Evolutionary conservation across 2,113 vertebrate species (phyloP).

Genomic region (Gymnobelideus leadbeateri): DNA sequence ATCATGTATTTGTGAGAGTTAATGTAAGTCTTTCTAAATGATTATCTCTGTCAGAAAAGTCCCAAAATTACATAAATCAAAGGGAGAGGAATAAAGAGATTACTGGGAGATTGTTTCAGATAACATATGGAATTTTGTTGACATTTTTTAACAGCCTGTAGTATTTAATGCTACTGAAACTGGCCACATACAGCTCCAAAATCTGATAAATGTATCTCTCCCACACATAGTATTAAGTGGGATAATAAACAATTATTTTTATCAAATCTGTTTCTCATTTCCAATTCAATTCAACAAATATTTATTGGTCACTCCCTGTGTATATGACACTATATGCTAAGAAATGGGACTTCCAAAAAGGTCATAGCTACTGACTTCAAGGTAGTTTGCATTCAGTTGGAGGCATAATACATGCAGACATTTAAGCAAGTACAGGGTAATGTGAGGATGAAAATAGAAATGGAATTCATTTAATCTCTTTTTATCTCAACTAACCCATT

Average conservation of each 20-base stretch:
- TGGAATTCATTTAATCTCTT: not conserved
- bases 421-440: not conserved
- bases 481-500: not conserved
- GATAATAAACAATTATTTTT: not conserved
- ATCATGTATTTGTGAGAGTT: constrained; percentile 17
- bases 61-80: constrained; percentile 44
- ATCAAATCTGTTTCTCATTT: not conserved
- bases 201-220: constrained; percentile 44
- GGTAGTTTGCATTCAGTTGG: not conserved
- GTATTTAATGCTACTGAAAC: not conserved
- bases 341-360: not conserved
- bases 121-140: constrained; percentile 9
- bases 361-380: not conserved
- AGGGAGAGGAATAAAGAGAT: not conserved
- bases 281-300: constrained; percentile 20
- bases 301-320: not conserved
- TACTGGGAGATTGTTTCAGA: constrained; percentile 37
- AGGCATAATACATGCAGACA: not conserved
- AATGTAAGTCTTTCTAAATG: constrained; percentile 54
- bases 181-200: constrained; percentile 41
- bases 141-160: not conserved
- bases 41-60: not conserved
- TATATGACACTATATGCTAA: not conserved
- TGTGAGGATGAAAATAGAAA: not conserved
- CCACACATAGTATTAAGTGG: constrained; percentile 5